These are phyloP conservation scores for Bovichtus variegatus DNA, from an alignment of 2,797 vertebrate species.

Conservation along the genomic window DNA sequence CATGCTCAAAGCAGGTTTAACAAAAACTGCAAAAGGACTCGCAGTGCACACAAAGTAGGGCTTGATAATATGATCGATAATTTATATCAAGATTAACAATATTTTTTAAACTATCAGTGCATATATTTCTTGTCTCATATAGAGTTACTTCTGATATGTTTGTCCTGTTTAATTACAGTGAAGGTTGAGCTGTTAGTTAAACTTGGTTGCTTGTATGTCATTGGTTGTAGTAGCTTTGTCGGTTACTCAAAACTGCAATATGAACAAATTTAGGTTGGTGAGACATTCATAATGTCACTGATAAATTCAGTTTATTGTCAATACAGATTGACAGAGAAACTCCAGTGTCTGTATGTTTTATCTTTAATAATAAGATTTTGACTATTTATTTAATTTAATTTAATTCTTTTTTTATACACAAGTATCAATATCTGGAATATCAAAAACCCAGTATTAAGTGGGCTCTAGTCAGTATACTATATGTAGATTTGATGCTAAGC, in stretches of 20 bases:
- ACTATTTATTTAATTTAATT: too few species aligned
- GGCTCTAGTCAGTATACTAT: neutral
- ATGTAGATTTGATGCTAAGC: neutral
- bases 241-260: neutral
- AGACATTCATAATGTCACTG: neutral
- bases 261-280: neutral
- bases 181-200: neutral
- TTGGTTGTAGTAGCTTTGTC: neutral
- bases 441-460: neutral
- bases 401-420: too few species aligned
- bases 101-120: neutral
- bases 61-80: neutral
- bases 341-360: neutral
- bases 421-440: neutral
- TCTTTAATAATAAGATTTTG: neutral
- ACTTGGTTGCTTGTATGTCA: neutral
- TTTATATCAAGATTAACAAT: neutral
- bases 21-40: conserved; percentile 1
- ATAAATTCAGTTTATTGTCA: neutral
- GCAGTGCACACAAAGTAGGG: neutral
- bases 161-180: neutral
- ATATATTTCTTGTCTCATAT: neutral
- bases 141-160: neutral
- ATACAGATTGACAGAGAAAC: neutral
- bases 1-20: neutral